A percentile compares a stretch with the other conserved stretches of the same genome.
phyloP scores from a whole-genome alignment of 2,113 vertebrate genomes.

The Conger conger region DNA sequence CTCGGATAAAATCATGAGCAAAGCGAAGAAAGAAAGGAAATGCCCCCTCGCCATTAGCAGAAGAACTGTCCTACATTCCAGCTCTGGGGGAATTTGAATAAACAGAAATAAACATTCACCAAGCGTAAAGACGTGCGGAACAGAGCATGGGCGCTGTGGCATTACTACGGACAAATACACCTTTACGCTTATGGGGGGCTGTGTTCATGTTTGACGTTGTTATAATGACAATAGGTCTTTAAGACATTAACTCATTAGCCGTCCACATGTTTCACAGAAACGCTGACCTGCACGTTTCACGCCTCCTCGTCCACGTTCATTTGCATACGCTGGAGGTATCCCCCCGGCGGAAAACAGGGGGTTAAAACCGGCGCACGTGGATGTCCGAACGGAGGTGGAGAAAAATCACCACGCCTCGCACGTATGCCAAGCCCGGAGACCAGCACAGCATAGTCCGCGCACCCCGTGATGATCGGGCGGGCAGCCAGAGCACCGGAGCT shows the following conservation, averaged over 20 bases:
- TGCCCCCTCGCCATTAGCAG: neutral
- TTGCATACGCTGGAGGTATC: neutral
- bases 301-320: neutral
- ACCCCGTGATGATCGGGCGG: neutral
- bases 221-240: neutral
- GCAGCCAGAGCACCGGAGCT: neutral
- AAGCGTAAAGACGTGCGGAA: neutral
- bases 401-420: neutral
- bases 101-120: neutral
- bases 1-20: neutral
- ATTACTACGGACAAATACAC: neutral
- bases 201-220: neutral
- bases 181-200: neutral
- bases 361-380: constrained; percentile 1
- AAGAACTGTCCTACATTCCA: neutral
- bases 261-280: neutral
- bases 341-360: neutral
- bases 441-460: neutral
- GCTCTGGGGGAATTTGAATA: neutral
- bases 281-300: neutral
- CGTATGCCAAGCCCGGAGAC: neutral
- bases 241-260: neutral
- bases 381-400: neutral
- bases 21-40: neutral
- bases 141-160: neutral